Evolutionary conservation across 2,797 vertebrate species (phyloP).

Genomic region (Bradypodion pumilum): DNA sequence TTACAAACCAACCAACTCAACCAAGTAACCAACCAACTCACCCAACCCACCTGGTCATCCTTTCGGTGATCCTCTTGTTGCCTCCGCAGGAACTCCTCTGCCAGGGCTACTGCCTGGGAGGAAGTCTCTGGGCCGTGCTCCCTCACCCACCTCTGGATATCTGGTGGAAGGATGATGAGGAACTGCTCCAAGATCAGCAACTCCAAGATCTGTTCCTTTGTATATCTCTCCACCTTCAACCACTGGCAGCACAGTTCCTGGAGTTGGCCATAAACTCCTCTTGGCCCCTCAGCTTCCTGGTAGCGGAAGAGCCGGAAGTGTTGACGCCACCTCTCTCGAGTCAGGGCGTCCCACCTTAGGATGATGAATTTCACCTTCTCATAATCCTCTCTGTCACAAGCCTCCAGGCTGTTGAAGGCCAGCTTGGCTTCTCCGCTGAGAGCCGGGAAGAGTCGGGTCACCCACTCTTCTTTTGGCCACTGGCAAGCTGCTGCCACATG

Average conservation of each 20-base stretch:
- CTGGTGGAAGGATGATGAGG: slow-evolving; percentile 38
- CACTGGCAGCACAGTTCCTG: slow-evolving; percentile 65
- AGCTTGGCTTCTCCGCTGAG: background rate
- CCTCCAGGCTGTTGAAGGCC: slow-evolving; percentile 2
- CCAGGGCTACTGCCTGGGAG: slow-evolving; percentile 60
- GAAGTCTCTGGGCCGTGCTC: slow-evolving; percentile 42
- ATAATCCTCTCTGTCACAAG: slow-evolving; percentile 7
- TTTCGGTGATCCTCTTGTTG: slow-evolving; percentile 31
- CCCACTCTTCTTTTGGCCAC: slow-evolving; percentile 10
- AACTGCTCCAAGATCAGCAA: slow-evolving; percentile 67
- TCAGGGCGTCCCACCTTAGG: slow-evolving; percentile 31
- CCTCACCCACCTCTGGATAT: slow-evolving; percentile 45
- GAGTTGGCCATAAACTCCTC: slow-evolving; percentile 57
- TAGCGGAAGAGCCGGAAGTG: slow-evolving; percentile 63
- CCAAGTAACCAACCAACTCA: too few relatives aligned
- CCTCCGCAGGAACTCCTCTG: slow-evolving; percentile 55
- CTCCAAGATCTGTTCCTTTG: slow-evolving; percentile 69
- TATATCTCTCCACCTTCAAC: slow-evolving; percentile 51
- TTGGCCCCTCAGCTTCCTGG: slow-evolving; percentile 41
- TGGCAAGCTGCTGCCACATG: slow-evolving; percentile 1
- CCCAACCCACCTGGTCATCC: slow-evolving; percentile 51
- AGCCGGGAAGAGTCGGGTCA: background rate
- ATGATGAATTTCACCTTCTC: slow-evolving; percentile 50
- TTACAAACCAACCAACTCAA: too few relatives aligned
- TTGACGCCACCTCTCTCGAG: slow-evolving; percentile 54